A percentile compares a stretch with the other conserved stretches of the same genome.
Evolutionary conservation across 2,888 invertebrate species (phyloP).

Genomic region (Acronicta leporina): DNA sequence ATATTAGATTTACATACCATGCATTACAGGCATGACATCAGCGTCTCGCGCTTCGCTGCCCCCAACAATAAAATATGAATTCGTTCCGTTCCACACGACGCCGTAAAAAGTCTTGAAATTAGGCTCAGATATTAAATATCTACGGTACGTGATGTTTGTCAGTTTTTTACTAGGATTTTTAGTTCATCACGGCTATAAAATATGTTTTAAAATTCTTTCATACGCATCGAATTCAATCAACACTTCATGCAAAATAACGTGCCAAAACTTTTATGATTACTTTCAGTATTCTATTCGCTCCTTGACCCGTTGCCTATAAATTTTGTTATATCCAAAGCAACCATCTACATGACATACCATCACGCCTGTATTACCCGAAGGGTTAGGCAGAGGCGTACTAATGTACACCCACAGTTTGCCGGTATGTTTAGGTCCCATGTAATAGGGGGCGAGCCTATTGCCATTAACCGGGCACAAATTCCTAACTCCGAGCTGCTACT

Average conservation of each 20-base stretch:
- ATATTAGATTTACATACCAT: constrained; percentile 59
- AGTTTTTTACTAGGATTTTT: constrained; percentile 32
- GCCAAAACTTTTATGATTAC: constrained; percentile 9
- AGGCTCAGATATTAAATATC: constrained; percentile 53
- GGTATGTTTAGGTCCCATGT: no score
- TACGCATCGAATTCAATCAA: constrained; percentile 1
- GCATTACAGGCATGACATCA: constrained; percentile 70
- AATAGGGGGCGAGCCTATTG: no score
- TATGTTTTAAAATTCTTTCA: constrained; percentile 9
- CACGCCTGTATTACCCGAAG: no score
- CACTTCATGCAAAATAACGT: constrained; percentile 1
- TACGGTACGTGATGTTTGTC: constrained; percentile 31
- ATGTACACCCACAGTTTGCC: no score
- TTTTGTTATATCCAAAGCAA: constrained; percentile 14
- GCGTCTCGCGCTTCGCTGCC: constrained; percentile 70
- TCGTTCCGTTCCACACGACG: constrained; percentile 63
- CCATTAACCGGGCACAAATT: no score
- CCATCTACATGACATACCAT: no score
- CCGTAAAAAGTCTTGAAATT: constrained; percentile 57
- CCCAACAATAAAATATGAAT: constrained; percentile 66
- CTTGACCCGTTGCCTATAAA: constrained; percentile 3
- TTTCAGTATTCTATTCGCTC: constrained; percentile 8
- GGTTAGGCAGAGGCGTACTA: no score
- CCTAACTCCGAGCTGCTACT: no score
- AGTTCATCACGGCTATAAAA: constrained; percentile 10